phyloP scores from a whole-genome alignment of 2,888 invertebrate species.

The Colostygia pectinataria region DNA sequence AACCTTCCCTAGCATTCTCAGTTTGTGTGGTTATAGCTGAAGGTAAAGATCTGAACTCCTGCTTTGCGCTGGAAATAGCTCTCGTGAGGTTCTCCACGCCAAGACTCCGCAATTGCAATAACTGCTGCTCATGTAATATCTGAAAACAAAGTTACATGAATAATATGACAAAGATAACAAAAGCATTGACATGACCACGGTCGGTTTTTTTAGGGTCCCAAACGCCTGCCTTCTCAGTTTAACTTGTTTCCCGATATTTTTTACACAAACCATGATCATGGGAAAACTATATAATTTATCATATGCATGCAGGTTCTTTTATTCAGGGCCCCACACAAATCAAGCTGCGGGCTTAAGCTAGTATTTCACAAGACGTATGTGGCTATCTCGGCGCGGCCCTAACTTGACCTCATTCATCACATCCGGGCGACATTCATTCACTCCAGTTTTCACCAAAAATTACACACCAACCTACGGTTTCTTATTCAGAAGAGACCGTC shows the following conservation, averaged over 20 bases:
- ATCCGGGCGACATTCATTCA: slow-evolving; percentile 12
- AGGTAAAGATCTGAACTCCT: slow-evolving; percentile 84
- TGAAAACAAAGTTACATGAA: too few relatives aligned
- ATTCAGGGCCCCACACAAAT: too few relatives aligned
- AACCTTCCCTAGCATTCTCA: slow-evolving; percentile 83
- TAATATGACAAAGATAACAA: too few relatives aligned
- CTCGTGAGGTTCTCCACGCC: slow-evolving; percentile 82
- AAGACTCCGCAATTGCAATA: slow-evolving; percentile 71
- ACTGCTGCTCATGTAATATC: slow-evolving; percentile 79
- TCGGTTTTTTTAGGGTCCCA: too few relatives aligned
- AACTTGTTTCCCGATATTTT: too few relatives aligned
- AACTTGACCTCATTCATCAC: slow-evolving; percentile 11
- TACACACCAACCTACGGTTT: background rate
- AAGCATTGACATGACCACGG: too few relatives aligned
- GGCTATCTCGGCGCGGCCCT: slow-evolving; percentile 8
- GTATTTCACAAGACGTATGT: background rate
- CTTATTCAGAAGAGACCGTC: too few relatives aligned
- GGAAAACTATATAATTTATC: too few relatives aligned
- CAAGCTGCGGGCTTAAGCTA: too few relatives aligned
- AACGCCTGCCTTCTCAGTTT: too few relatives aligned
- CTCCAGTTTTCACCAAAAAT: slow-evolving; percentile 8
- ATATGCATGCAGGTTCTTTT: too few relatives aligned
- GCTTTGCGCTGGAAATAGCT: slow-evolving; percentile 82
- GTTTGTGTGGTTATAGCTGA: slow-evolving; percentile 83
- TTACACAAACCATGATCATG: too few relatives aligned